Percentiles rank a stretch among this genome's conserved stretches.
Conservation (phyloP, 2,113 vertebrate species). For the Xiphias gladius region DNA sequence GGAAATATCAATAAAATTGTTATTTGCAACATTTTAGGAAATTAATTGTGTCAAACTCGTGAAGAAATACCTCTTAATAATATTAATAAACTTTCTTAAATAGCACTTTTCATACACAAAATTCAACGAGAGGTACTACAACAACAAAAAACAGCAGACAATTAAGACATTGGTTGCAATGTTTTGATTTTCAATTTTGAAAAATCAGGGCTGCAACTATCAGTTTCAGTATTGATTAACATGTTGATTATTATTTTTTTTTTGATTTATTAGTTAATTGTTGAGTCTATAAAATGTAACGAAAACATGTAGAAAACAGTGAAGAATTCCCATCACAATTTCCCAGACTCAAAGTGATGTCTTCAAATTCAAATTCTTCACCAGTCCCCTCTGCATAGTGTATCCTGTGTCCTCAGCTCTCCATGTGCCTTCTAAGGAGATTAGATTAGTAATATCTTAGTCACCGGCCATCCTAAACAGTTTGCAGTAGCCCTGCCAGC, state of each 20-base stretch:
- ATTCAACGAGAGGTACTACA: too few relatives aligned
- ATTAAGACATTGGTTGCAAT: background rate
- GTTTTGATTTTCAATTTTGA: background rate
- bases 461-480: constrained; percentile 37
- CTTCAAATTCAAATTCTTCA: background rate
- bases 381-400: background rate
- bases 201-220: background rate
- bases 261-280: background rate
- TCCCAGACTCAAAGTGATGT: background rate
- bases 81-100: too few relatives aligned
- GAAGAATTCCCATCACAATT: background rate
- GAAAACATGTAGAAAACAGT: background rate
- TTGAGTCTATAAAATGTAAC: background rate
- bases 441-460: constrained; percentile 60
- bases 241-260: background rate
- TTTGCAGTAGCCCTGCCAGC: constrained; percentile 2
- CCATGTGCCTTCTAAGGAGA: constrained; percentile 59
- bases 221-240: background rate
- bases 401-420: constrained; percentile 21
- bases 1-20: too few relatives aligned
- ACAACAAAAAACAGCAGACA: too few relatives aligned
- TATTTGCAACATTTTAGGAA: background rate
- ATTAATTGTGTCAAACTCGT: background rate
- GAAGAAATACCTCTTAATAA: background rate
- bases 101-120: too few relatives aligned